A percentile compares a stretch with the other conserved stretches of the same genome.
Evolutionary conservation across 2,888 invertebrate species (phyloP).

Genomic region (Drosophila neoperkinsi): DNA sequence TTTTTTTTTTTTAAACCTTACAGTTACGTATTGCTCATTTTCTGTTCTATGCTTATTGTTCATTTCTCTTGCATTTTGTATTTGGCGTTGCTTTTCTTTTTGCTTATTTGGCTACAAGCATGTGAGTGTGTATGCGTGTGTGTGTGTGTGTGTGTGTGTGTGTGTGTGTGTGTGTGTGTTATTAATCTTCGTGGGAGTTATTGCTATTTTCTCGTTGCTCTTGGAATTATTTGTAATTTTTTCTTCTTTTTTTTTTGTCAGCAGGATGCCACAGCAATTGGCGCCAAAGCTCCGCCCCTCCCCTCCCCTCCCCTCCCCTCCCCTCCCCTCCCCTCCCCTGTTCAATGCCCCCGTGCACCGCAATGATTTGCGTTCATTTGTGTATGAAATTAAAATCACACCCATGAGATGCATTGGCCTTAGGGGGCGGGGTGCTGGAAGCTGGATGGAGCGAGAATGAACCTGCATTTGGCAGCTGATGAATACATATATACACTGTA

Average conservation of each 20-base stretch:
- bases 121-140: slow-evolving; percentile 34
- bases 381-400: slow-evolving; percentile 86
- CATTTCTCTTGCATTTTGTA: slow-evolving; percentile 67
- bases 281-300: background rate
- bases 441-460: slow-evolving; percentile 4
- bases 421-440: background rate
- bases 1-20: too few relatives aligned
- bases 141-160: slow-evolving; percentile 35
- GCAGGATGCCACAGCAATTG: slow-evolving; percentile 33
- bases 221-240: slow-evolving; percentile 52
- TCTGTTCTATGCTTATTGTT: slow-evolving; percentile 63
- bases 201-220: slow-evolving; percentile 65
- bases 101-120: slow-evolving; percentile 65
- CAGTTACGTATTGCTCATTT: too few relatives aligned
- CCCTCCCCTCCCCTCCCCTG: background rate
- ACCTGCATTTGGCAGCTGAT: slow-evolving; percentile 50
- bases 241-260: slow-evolving; percentile 36
- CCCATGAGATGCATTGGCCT: slow-evolving; percentile 80
- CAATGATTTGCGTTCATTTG: slow-evolving; percentile 82
- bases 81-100: slow-evolving; percentile 23
- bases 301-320: background rate
- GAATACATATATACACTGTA: slow-evolving; percentile 30
- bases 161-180: slow-evolving; percentile 55
- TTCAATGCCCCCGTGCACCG: slow-evolving; percentile 17
- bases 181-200: slow-evolving; percentile 84